These are phyloP conservation scores for Rachycentron canadum DNA, from an alignment of 2,797 vertebrate genomes.

Conservation along the genomic window DNA sequence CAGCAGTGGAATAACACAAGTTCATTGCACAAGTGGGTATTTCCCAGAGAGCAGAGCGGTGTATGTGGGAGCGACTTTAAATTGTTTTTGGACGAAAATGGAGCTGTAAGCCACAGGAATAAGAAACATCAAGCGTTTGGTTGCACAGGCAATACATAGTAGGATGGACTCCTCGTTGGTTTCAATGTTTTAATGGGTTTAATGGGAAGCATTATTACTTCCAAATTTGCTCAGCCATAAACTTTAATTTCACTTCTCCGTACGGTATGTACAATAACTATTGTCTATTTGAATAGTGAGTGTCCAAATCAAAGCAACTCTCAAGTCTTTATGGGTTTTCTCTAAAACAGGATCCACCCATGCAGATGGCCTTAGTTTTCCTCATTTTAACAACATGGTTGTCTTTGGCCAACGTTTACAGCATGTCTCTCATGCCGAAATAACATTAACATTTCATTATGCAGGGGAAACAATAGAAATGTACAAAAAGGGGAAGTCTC, in stretches of 20 bases:
- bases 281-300: slow-evolving; percentile 15
- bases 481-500: slow-evolving; percentile 58
- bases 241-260: not conserved
- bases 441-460: slow-evolving; percentile 82
- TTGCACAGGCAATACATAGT: not conserved
- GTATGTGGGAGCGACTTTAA: not conserved
- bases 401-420: slow-evolving; percentile 59
- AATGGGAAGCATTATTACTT: not conserved
- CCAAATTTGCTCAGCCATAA: not conserved
- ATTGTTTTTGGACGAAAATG: not conserved
- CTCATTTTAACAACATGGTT: slow-evolving; percentile 37
- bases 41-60: not conserved
- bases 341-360: slow-evolving; percentile 6
- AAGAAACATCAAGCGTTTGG: not conserved
- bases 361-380: slow-evolving; percentile 13
- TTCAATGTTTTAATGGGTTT: slow-evolving; percentile 1
- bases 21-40: not conserved
- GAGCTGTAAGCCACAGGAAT: not conserved
- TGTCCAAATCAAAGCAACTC: slow-evolving; percentile 26
- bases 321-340: not conserved
- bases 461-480: slow-evolving; percentile 75
- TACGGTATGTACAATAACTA: not conserved
- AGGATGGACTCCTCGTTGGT: not conserved
- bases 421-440: slow-evolving; percentile 55
- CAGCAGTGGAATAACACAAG: not conserved